phyloP scores from a whole-genome alignment of 2,113 vertebrate species.

The Hyaena hyaena region DNA sequence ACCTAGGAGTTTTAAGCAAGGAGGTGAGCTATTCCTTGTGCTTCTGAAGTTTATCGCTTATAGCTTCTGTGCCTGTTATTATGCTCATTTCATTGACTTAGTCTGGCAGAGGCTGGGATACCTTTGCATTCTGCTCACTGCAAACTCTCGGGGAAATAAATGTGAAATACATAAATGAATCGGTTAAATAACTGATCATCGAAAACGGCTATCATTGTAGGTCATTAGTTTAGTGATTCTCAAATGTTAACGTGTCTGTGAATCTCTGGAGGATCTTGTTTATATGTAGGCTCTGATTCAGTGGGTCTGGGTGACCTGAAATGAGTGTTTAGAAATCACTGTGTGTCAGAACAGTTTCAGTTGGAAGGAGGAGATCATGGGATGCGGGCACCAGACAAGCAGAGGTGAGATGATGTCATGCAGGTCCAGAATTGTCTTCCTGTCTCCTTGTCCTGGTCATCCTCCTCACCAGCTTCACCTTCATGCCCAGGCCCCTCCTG shows the following conservation, averaged over 20 bases:
- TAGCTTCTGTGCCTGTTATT: background rate
- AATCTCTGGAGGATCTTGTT: background rate
- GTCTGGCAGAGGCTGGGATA: background rate
- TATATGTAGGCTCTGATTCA: background rate
- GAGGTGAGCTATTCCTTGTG: background rate
- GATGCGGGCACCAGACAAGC: background rate
- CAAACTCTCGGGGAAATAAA: background rate
- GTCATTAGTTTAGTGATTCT: background rate
- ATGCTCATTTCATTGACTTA: background rate
- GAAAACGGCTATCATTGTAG: background rate
- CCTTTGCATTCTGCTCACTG: background rate
- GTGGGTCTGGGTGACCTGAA: background rate
- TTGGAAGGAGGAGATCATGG: background rate
- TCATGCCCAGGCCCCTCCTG: rapidly evolving
- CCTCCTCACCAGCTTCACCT: background rate
- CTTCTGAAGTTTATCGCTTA: background rate
- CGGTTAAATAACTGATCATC: background rate
- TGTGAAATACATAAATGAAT: background rate
- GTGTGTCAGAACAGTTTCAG: background rate
- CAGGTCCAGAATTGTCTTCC: background rate
- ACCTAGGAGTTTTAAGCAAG: background rate
- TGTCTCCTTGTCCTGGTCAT: background rate
- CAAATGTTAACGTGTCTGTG: background rate
- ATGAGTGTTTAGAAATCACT: constrained; percentile 2
- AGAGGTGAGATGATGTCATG: background rate